A percentile compares a stretch with the other conserved stretches of the same genome.
Conservation (phyloP, 2,888 invertebrate species). For the Diarsia rubi region DNA sequence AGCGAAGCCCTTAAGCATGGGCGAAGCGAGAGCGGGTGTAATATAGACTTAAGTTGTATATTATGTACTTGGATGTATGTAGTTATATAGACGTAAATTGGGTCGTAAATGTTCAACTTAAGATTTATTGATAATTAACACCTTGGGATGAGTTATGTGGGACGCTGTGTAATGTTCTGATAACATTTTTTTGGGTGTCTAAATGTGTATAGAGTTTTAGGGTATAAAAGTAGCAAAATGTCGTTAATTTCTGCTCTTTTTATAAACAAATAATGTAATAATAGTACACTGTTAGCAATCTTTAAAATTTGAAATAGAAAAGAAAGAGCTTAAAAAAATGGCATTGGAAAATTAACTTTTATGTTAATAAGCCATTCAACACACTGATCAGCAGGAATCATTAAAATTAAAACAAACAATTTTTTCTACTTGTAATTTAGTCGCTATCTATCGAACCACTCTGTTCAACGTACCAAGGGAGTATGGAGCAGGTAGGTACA, state of each 20-base stretch:
- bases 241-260: not conserved
- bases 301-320: not conserved
- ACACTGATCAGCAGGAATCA: not conserved
- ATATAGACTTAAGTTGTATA: slow-evolving; percentile 48
- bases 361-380: not conserved
- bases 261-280: not conserved
- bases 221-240: too few relatives aligned
- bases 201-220: too few relatives aligned
- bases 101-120: slow-evolving; percentile 58
- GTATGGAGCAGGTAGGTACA: slow-evolving; percentile 56
- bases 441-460: slow-evolving; percentile 8
- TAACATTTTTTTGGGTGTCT: slow-evolving; percentile 23
- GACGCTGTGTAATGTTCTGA: slow-evolving; percentile 16
- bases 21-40: slow-evolving; percentile 60
- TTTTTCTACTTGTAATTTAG: not conserved
- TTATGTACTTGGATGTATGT: slow-evolving; percentile 27
- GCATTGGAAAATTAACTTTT: not conserved
- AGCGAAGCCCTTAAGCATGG: slow-evolving; percentile 62
- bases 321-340: not conserved
- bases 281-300: not conserved
- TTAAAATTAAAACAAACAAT: not conserved
- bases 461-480: slow-evolving; percentile 51
- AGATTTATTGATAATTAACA: slow-evolving; percentile 61
- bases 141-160: slow-evolving; percentile 48
- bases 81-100: slow-evolving; percentile 47